Percentiles rank a stretch among this genome's conserved stretches.
These are phyloP conservation scores for Adoxophyes honmai DNA, from an alignment of 1,140 invertebrate genomes.

Conservation along the genomic window DNA sequence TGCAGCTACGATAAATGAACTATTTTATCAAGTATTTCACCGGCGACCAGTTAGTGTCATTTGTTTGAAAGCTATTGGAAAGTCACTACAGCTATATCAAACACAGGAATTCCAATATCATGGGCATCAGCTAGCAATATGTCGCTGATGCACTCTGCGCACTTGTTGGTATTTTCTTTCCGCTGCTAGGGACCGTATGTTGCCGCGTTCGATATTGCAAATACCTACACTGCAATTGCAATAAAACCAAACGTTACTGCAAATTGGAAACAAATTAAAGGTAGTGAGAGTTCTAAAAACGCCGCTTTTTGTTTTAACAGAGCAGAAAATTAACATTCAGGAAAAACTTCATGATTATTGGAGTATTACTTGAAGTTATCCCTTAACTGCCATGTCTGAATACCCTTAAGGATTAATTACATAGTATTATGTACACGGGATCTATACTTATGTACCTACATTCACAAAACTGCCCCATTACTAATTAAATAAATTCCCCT, in stretches of 20 bases:
- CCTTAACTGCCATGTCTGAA: too few species aligned
- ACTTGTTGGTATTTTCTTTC: slow-evolving; percentile 51
- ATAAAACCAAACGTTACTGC: slow-evolving; percentile 10
- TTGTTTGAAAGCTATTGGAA: too few species aligned
- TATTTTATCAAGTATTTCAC: too few species aligned
- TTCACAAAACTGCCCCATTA: slow-evolving; percentile 6
- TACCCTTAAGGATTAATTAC: background rate
- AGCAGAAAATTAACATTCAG: too few species aligned
- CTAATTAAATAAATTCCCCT: slow-evolving; percentile 15
- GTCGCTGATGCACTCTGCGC: slow-evolving; percentile 42
- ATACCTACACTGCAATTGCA: slow-evolving; percentile 41
- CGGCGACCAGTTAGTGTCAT: too few species aligned
- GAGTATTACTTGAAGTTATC: too few species aligned
- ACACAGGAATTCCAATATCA: slow-evolving; percentile 56
- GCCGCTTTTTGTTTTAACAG: too few species aligned
- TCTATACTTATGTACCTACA: background rate
- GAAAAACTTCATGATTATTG: too few species aligned
- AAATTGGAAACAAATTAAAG: slow-evolving; percentile 11
- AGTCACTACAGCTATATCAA: slow-evolving; percentile 24
- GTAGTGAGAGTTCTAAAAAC: background rate
- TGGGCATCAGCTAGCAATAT: slow-evolving; percentile 49
- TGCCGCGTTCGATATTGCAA: slow-evolving; percentile 49
- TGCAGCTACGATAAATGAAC: too few species aligned
- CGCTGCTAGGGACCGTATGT: slow-evolving; percentile 41
- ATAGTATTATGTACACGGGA: background rate